Base-by-base conservation (phyloP, 2,797 vertebrate genomes). In the Manis pentadactyla region DNA sequence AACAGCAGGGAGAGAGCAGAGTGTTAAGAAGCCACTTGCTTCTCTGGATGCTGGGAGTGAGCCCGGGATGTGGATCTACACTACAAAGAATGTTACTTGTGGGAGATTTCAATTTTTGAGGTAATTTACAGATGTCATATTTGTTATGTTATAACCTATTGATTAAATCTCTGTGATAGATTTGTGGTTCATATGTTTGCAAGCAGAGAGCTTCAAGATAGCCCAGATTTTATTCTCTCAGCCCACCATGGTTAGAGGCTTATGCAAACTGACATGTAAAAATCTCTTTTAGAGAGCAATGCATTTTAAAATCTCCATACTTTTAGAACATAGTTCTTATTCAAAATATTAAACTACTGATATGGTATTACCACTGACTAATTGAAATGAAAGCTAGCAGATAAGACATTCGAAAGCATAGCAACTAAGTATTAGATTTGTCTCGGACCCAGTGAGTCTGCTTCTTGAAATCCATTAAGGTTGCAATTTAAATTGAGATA, bases 71-170 rank as follows among this genome's bases (percentile, higher is more conserved):
- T n/a, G 29, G 19, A 83, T 42, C 63, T 59, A 34, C 7, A 55
- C 25, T 53, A 73, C 61, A 64, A 78, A 79, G 39, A 71, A 53
- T 51, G 14, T 49, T 81, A 74, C 85, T 75, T 71, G 75, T 68
- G 37, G 63, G 71, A 89, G n/a, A 79, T 75, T 89, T 89, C 51
- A 53, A 11, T 83, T 78, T 78, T 79, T 82, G 79, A 71, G 69
- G 61, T 27, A 85, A 69, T 88, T 83, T 53, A 82, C 19, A 74
- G 68, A 69, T 87, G 93, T 92, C 85, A 78, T 92, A 71, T 69
- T 94, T 95, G 51, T 82, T 93, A n/a, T 51, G 90, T 75, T 94
- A 81, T 77, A 68, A 57, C 88, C 82, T 71, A 51, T 63, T 78
- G 82, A 90, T 42, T 63, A 63, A 82, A 71, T 17, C 27, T 66